These are phyloP conservation scores for Brienomyrus brachyistius DNA, from an alignment of 2,113 vertebrate species.

Conservation along the genomic window DNA sequence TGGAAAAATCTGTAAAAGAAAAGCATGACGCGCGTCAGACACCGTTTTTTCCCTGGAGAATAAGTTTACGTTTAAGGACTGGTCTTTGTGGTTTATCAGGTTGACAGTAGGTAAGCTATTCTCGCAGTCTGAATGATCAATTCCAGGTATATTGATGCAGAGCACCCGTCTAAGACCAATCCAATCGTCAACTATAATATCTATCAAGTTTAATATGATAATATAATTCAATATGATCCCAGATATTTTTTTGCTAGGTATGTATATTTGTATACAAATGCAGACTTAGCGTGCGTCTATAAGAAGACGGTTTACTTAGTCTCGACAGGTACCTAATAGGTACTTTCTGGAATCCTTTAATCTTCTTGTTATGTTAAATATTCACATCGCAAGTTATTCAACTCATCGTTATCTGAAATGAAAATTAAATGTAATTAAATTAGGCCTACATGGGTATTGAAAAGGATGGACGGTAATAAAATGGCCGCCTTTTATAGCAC, in stretches of 20 bases:
- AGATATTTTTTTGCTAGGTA: background rate
- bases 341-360: constrained; percentile 17
- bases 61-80: background rate
- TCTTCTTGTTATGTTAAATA: constrained; percentile 19
- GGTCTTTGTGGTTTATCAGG: background rate
- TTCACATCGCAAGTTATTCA: constrained; percentile 17
- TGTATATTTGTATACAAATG: background rate
- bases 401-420: constrained; percentile 19
- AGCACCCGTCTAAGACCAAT: background rate
- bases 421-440: constrained; percentile 17
- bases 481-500: constrained; percentile 46
- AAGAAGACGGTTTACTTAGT: background rate
- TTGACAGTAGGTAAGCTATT: background rate
- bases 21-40: background rate
- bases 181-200: background rate
- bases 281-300: background rate
- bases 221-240: background rate
- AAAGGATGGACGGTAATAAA: constrained; percentile 50
- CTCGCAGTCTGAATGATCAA: background rate
- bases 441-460: background rate
- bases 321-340: constrained; percentile 13
- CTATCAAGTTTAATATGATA: background rate
- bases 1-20: background rate
- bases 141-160: background rate
- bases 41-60: background rate